Evolutionary conservation across 2,113 vertebrate genomes (phyloP).

Genomic region (Cisticola juncidis): DNA sequence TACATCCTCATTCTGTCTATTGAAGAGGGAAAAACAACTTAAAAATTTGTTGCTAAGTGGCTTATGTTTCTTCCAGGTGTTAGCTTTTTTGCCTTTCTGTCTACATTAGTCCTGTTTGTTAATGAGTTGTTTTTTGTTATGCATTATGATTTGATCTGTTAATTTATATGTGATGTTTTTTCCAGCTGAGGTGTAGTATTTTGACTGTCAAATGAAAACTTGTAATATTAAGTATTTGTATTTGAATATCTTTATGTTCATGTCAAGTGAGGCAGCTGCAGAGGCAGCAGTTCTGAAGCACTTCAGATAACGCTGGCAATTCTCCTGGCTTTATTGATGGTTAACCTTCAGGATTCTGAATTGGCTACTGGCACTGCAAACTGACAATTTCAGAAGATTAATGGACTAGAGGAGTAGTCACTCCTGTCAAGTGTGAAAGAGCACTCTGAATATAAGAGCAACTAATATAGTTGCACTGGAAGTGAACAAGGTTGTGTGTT

Average conservation of each 20-base stretch:
- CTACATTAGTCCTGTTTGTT: background rate
- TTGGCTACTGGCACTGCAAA: background rate
- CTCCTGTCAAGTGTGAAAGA: background rate
- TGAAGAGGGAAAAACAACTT: background rate
- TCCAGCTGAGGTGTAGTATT: background rate
- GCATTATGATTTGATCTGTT: background rate
- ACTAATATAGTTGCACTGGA: background rate
- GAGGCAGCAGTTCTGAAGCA: background rate
- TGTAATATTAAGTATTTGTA: background rate
- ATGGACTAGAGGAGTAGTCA: background rate
- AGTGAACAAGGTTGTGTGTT: background rate
- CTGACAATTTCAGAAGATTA: background rate
- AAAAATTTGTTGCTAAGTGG: background rate
- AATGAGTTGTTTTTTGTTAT: background rate
- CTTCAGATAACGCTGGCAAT: background rate
- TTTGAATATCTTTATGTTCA: background rate
- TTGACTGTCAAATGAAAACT: background rate
- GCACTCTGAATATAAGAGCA: background rate
- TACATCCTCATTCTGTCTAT: background rate
- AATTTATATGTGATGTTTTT: background rate
- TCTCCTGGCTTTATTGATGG: background rate
- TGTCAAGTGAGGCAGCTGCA: background rate
- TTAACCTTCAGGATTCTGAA: conserved; percentile 1
- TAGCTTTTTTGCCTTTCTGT: background rate
- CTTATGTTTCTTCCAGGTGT: background rate